Evolutionary conservation across 2,888 invertebrate species (phyloP).

Genomic region (Hedya salicella): DNA sequence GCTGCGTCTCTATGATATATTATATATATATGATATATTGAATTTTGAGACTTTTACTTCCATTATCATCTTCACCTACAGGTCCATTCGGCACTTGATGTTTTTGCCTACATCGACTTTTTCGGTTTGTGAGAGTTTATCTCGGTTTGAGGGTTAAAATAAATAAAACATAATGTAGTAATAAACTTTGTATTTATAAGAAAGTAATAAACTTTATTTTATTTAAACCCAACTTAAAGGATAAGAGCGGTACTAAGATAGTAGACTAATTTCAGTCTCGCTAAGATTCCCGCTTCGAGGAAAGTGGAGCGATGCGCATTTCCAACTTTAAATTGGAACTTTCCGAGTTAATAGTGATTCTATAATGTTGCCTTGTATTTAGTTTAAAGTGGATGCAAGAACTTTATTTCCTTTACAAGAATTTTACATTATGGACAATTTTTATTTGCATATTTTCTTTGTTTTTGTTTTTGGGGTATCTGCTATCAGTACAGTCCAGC

Average conservation of each 20-base stretch:
- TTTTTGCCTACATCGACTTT: too few species aligned
- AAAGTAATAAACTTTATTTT: not conserved
- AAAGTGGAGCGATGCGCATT: slow-evolving; percentile 35
- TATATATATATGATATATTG: too few species aligned
- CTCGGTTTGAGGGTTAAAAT: too few species aligned
- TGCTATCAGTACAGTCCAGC: not conserved
- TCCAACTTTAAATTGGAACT: slow-evolving; percentile 42
- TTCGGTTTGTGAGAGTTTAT: too few species aligned
- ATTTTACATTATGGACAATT: slow-evolving; percentile 2
- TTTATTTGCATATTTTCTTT: not conserved
- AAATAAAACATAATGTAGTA: too few species aligned
- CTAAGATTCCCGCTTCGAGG: slow-evolving; percentile 22
- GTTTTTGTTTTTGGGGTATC: not conserved
- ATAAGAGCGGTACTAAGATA: slow-evolving; percentile 25
- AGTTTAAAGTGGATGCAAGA: slow-evolving; percentile 33
- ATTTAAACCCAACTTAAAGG: slow-evolving; percentile 14
- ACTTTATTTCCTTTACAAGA: slow-evolving; percentile 18
- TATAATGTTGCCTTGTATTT: slow-evolving; percentile 34
- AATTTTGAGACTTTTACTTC: too few species aligned
- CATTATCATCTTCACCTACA: too few species aligned
- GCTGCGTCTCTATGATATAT: too few species aligned
- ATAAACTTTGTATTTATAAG: too few species aligned
- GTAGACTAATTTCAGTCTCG: slow-evolving; percentile 30
- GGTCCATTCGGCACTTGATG: too few species aligned
- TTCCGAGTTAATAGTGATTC: slow-evolving; percentile 36